phyloP scores from a whole-genome alignment of 1,140 invertebrate species.

The Galleria mellonella region DNA sequence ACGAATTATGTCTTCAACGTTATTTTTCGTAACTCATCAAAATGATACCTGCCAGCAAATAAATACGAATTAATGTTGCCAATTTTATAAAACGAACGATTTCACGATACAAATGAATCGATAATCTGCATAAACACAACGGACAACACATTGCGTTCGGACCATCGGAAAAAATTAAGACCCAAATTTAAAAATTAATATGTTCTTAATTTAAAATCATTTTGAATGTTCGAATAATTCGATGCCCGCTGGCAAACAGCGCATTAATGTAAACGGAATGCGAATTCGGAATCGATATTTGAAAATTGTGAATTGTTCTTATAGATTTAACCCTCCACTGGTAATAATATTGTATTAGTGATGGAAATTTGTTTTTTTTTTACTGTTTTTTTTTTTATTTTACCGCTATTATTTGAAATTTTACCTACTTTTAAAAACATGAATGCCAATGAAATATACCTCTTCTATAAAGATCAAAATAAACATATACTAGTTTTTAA shows the following conservation, averaged over 20 bases:
- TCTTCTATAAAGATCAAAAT: too few relatives aligned
- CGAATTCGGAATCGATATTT: conserved; percentile 10
- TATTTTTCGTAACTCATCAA: conserved; percentile 15
- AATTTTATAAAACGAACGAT: conserved; percentile 28
- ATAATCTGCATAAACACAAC: conserved; percentile 27
- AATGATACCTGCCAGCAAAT: conserved; percentile 9
- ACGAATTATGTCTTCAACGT: conserved; percentile 20
- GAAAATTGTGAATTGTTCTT: neutral
- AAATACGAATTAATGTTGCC: conserved; percentile 1
- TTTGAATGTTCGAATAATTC: conserved; percentile 22
- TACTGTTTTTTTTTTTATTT: too few relatives aligned
- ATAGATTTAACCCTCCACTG: neutral
- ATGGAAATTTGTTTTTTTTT: too few relatives aligned
- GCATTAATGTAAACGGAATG: conserved; percentile 27
- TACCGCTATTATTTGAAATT: too few relatives aligned
- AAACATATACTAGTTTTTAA: too few relatives aligned
- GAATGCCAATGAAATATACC: too few relatives aligned
- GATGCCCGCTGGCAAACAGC: conserved; percentile 17
- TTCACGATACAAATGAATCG: conserved; percentile 33
- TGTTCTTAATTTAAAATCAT: conserved; percentile 34
- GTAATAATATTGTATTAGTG: too few relatives aligned
- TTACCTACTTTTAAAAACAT: too few relatives aligned
- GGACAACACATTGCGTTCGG: conserved; percentile 20
- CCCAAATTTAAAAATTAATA: conserved; percentile 33
- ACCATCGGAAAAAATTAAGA: conserved; percentile 14